Percentiles rank a stretch among this genome's conserved stretches.
Evolutionary conservation across 1,140 invertebrate species (phyloP).

Genomic region (Agrilus planipennis): DNA sequence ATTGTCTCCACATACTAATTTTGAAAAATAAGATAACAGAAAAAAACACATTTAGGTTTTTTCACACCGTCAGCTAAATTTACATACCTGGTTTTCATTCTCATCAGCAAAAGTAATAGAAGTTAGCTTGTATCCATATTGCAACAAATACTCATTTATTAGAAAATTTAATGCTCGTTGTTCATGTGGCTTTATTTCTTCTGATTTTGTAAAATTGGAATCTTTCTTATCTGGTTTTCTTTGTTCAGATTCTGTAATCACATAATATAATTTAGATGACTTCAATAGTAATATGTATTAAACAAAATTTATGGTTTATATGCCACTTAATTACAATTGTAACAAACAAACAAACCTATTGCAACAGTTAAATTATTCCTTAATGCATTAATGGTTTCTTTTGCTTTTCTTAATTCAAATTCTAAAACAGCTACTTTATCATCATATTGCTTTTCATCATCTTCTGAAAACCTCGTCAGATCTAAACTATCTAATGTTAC

Average conservation of each 20-base stretch:
- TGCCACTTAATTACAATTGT: no score
- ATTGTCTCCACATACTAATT: no score
- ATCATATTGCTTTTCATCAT: slow-evolving; percentile 64
- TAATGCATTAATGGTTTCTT: slow-evolving; percentile 72
- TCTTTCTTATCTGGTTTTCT: slow-evolving; percentile 37
- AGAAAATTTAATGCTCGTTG: slow-evolving; percentile 76
- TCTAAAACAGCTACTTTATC: slow-evolving; percentile 74
- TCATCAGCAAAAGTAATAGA: slow-evolving; percentile 89
- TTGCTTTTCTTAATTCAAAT: slow-evolving; percentile 81
- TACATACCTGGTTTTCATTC: slow-evolving; percentile 68
- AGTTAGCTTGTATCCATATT: slow-evolving; percentile 74
- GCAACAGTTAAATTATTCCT: slow-evolving; percentile 71
- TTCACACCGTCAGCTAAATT: slow-evolving; percentile 4
- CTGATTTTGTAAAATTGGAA: slow-evolving; percentile 29
- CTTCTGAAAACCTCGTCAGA: slow-evolving; percentile 77
- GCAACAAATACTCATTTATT: slow-evolving; percentile 76
- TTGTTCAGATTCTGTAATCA: slow-evolving; percentile 45
- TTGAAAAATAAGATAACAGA: slow-evolving; percentile 2
- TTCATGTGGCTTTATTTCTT: slow-evolving; percentile 69
- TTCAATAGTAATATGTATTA: slow-evolving; percentile 10
- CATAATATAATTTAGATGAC: slow-evolving; percentile 3
- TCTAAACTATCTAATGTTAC: slow-evolving; percentile 82
- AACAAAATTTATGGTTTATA: no score
- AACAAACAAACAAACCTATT: slow-evolving; percentile 41
- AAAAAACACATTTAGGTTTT: no score